Conservation (phyloP, 2,113 vertebrate species). For the Ranitomeya variabilis region DNA sequence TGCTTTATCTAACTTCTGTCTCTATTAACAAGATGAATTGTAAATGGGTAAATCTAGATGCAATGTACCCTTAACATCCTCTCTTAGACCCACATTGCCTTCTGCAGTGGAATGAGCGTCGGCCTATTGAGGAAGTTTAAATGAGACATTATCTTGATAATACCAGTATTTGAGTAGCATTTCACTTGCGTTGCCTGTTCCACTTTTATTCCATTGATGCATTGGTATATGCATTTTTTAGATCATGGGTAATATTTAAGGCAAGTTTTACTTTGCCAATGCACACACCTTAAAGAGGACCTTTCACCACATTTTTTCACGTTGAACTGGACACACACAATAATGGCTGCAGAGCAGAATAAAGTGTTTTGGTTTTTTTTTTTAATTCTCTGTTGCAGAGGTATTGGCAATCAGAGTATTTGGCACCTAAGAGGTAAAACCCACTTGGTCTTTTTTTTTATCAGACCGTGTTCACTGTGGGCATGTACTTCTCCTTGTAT, state of each 20-base stretch:
- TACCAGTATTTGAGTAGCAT: background rate
- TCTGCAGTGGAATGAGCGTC: conserved; percentile 10
- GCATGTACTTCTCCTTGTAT: too few relatives aligned
- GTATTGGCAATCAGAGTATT: too few relatives aligned
- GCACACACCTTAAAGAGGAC: too few relatives aligned
- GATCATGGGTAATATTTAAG: background rate
- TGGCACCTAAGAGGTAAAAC: too few relatives aligned
- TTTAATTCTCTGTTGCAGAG: too few relatives aligned
- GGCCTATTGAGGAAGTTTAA: background rate
- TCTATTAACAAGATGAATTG: conserved; percentile 99
- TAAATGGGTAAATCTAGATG: conserved; percentile 90
- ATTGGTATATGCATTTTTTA: background rate
- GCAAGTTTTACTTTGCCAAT: background rate
- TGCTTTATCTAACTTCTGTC: conserved; percentile 95
- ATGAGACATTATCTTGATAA: conserved; percentile 10
- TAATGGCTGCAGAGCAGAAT: too few relatives aligned
- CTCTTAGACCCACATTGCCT: conserved; percentile 76
- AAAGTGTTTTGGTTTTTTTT: too few relatives aligned
- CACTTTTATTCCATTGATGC: background rate
- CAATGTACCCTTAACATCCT: conserved; percentile 90
- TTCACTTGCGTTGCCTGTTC: background rate
- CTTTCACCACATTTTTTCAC: too few relatives aligned
- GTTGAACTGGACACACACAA: too few relatives aligned
- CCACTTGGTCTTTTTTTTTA: too few relatives aligned
- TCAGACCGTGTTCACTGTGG: too few relatives aligned